phyloP scores from a whole-genome alignment of 1,140 invertebrate genomes.

The Maconellicoccus hirsutus region DNA sequence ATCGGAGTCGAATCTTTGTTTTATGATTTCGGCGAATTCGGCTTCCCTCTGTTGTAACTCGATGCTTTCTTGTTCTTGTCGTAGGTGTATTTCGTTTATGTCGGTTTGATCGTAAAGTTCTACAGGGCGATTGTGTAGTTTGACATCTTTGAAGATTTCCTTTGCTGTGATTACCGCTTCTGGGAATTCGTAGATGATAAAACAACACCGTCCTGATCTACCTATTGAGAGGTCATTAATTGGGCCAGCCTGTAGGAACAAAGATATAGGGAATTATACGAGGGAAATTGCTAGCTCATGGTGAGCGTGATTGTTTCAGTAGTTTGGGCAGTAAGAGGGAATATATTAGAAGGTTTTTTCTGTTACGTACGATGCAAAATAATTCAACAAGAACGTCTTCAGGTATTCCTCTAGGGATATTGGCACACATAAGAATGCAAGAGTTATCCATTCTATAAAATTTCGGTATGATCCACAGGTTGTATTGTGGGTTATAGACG shows the following conservation, averaged over 20 bases:
- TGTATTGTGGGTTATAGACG: too few relatives aligned
- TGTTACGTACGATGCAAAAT: background rate
- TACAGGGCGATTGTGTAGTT: background rate
- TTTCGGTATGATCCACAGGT: too few relatives aligned
- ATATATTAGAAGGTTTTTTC: background rate
- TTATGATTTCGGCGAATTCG: background rate
- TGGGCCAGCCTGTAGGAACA: background rate
- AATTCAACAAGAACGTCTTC: background rate
- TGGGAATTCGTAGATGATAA: background rate
- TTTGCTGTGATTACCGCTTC: background rate
- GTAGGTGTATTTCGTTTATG: background rate
- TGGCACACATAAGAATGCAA: background rate
- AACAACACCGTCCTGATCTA: background rate
- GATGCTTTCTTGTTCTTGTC: background rate
- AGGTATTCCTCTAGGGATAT: background rate
- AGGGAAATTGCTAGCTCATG: background rate
- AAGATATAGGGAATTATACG: background rate
- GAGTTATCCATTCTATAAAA: background rate
- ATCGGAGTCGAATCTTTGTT: background rate
- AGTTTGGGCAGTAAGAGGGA: background rate
- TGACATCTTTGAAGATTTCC: slow-evolving; percentile 12
- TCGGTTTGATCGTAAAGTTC: background rate
- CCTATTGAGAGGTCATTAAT: background rate
- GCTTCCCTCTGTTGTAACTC: background rate
- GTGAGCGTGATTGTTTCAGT: background rate